Evolutionary conservation across 2,113 vertebrate genomes (phyloP).

Genomic region (Oryctolagus cuniculus): mOryCun1.1 NC_091449.1:58176001-58176500

Average conservation of each 20-base stretch:
- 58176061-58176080: rapidly evolving
- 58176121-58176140: not conserved
- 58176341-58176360: conserved; percentile 11
- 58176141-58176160: not conserved
- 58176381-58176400: not conserved
- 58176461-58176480: not conserved
- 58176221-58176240: not conserved
- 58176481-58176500: no score
- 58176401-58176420: not conserved
- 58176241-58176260: not conserved
- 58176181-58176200: not conserved
- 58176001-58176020: not conserved
- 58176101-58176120: not conserved
- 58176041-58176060: not conserved
- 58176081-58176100: not conserved
- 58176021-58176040: not conserved
- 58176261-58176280: not conserved
- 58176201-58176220: not conserved
- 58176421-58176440: not conserved
- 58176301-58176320: rapidly evolving
- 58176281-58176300: not conserved
- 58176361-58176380: not conserved
- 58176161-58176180: not conserved
- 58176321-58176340: not conserved
- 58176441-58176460: not conserved